Evolutionary conservation across 2,113 vertebrate genomes (phyloP).

Genomic region (Scomber colias): DNA sequence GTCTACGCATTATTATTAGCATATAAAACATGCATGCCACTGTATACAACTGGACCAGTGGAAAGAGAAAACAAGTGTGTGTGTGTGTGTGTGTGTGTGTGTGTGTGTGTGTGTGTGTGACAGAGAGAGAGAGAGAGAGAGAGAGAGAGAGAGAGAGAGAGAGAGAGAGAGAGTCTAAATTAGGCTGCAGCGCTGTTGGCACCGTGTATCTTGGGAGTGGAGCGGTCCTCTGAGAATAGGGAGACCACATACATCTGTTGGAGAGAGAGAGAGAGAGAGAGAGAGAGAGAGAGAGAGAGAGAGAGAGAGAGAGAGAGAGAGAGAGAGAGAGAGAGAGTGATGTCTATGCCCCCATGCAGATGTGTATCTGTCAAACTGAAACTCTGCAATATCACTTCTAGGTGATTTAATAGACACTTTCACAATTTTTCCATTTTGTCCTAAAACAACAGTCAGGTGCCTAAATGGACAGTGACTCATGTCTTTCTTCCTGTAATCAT

Average conservation of each 20-base stretch:
- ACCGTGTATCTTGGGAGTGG: slow-evolving; percentile 31
- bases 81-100: slow-evolving; percentile 10
- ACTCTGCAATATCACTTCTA: background rate
- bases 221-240: slow-evolving; percentile 47
- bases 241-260: slow-evolving; percentile 33
- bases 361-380: background rate
- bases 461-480: too few species aligned
- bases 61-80: background rate
- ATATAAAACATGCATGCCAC: background rate
- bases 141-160: too few species aligned
- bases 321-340: background rate
- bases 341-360: background rate
- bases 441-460: too few species aligned
- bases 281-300: background rate
- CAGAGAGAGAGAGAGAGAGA: too few species aligned
- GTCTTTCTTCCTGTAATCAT: too few species aligned
- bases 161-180: slow-evolving; percentile 38
- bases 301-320: background rate
- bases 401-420: background rate
- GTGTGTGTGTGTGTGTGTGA: background rate
- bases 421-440: too few species aligned
- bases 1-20: background rate
- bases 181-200: slow-evolving; percentile 46
- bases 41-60: background rate
- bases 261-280: background rate